phyloP scores from a whole-genome alignment of 2,113 vertebrate genomes.

The Limanda limanda region DNA sequence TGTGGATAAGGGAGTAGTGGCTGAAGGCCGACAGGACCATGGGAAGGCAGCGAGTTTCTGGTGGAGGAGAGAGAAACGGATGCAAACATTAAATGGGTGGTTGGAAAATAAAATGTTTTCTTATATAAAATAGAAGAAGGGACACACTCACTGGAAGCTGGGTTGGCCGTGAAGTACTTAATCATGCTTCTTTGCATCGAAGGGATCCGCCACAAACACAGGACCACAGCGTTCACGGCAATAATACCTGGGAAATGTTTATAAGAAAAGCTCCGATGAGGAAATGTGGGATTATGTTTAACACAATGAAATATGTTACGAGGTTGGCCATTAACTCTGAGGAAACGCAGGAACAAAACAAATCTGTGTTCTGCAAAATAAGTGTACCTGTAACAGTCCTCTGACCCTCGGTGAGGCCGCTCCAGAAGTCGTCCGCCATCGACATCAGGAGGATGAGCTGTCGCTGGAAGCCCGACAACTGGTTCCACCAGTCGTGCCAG shows the following conservation, averaged over 20 bases:
- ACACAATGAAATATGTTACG: neutral
- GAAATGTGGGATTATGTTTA: neutral
- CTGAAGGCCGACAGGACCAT: conserved; percentile 96
- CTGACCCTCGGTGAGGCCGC: conserved; percentile 93
- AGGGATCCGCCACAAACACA: conserved; percentile 95
- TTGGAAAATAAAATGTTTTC: neutral
- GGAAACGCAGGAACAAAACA: neutral
- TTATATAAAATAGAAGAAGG: neutral
- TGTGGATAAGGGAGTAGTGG: conserved; percentile 94
- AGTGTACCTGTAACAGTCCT: conserved; percentile 89
- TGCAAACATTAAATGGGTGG: neutral
- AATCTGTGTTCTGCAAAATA: neutral
- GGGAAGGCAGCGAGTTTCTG: conserved; percentile 90
- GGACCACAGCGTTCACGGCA: conserved; percentile 88
- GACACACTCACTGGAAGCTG: conserved; percentile 91
- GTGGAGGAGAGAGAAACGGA: conserved; percentile 17
- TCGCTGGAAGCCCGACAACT: conserved; percentile 83
- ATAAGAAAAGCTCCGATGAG: neutral
- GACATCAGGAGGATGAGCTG: conserved; percentile 82
- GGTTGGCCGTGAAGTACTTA: conserved; percentile 95
- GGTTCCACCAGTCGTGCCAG: conserved; percentile 80
- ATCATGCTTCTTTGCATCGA: conserved; percentile 89
- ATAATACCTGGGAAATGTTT: conserved; percentile 87
- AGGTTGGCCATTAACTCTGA: neutral
- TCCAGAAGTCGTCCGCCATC: conserved; percentile 92